A percentile compares a stretch with the other conserved stretches of the same genome.
phyloP scores from a whole-genome alignment of 2,797 vertebrate genomes.

The Chaetophractus vellerosus region DNA sequence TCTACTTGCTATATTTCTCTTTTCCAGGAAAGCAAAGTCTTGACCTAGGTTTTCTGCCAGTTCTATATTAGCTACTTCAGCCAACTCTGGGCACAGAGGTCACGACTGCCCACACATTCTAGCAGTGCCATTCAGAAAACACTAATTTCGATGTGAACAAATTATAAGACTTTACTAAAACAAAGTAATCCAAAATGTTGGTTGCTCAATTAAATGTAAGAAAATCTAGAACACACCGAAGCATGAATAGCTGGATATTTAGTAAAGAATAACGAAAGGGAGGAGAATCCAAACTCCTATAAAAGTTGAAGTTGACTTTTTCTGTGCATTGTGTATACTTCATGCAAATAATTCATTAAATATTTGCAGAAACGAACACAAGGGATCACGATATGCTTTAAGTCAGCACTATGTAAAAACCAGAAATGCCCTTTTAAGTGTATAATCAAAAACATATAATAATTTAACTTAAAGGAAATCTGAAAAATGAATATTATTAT shows the following conservation, averaged over 20 bases:
- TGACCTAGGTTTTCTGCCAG: slow-evolving; percentile 34
- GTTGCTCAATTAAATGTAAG: not conserved
- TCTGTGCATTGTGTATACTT: accelerated
- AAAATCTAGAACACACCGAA: not conserved
- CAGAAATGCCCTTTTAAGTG: slow-evolving; percentile 5
- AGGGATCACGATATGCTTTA: not conserved
- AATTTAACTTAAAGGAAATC: slow-evolving; percentile 26
- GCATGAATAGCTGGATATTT: not conserved
- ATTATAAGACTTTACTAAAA: not conserved
- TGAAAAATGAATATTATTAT: not conserved
- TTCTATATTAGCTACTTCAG: not conserved
- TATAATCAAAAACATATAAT: not conserved
- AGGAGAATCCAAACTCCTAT: too few relatives aligned
- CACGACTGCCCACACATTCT: not conserved
- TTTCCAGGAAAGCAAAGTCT: not conserved
- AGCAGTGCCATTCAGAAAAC: not conserved
- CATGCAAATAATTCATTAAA: not conserved
- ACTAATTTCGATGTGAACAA: not conserved
- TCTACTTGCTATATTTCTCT: not conserved
- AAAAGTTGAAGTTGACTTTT: not conserved
- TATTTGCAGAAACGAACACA: not conserved
- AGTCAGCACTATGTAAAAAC: not conserved
- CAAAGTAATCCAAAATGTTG: not conserved
- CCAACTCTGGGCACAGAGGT: not conserved
- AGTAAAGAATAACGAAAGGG: not conserved